Evolutionary conservation across 2,113 vertebrate genomes (phyloP).

Genomic region (Hypocryptadius cinnamomeus): DNA sequence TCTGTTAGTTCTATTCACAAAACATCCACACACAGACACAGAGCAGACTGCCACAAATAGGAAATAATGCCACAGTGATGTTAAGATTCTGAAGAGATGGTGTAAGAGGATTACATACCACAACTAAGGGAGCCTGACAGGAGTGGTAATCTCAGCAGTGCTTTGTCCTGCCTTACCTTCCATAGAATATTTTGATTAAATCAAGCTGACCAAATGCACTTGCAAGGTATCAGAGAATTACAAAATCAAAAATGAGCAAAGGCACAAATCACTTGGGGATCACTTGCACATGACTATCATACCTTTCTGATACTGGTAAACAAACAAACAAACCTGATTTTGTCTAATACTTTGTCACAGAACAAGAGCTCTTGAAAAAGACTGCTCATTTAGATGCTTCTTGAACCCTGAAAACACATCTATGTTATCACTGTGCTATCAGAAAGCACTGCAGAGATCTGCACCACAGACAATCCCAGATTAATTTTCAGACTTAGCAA

Average conservation of each 20-base stretch:
- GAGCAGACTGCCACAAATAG: not conserved
- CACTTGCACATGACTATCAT: fast-evolving
- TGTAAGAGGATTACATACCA: not conserved
- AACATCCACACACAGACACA: not conserved
- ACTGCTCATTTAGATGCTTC: not conserved
- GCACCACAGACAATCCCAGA: not conserved
- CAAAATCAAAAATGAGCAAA: not conserved
- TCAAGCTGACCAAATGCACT: not conserved
- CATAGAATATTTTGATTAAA: not conserved
- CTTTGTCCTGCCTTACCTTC: not conserved
- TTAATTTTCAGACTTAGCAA: not conserved
- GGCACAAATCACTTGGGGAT: not conserved
- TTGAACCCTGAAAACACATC: not conserved
- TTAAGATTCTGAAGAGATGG: not conserved
- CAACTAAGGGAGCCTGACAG: not conserved
- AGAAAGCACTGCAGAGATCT: not conserved
- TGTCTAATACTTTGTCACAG: not conserved
- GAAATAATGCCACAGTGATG: not conserved
- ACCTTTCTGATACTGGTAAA: not conserved
- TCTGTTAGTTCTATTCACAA: not conserved
- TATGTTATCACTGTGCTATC: not conserved
- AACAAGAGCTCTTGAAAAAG: not conserved
- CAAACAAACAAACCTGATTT: not conserved
- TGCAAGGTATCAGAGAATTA: not conserved
- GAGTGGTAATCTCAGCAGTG: not conserved